phyloP scores from a whole-genome alignment of 2,113 vertebrate genomes.

The Chascanopsetta lugubris region DNA sequence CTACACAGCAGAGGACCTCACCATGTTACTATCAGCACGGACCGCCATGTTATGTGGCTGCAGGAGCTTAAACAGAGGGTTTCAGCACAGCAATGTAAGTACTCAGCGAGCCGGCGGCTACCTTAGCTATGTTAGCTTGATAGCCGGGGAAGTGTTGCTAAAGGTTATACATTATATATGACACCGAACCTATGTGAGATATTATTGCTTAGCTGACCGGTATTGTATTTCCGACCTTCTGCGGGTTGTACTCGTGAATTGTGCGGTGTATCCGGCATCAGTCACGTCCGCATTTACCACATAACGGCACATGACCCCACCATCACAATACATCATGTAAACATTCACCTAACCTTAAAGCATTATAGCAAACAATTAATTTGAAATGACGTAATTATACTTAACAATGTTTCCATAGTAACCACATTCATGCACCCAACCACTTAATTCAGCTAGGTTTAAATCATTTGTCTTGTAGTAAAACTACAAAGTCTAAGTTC shows the following conservation, averaged over 20 bases:
- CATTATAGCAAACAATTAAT: no score
- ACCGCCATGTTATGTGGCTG: conserved; percentile 59
- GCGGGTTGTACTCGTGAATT: neutral
- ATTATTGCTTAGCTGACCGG: neutral
- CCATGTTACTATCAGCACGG: conserved; percentile 74
- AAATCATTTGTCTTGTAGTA: no score
- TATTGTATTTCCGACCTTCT: neutral
- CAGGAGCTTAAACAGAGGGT: conserved; percentile 50
- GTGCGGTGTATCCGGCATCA: neutral
- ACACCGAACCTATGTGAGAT: neutral
- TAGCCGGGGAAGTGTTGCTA: neutral
- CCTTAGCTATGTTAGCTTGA: conserved; percentile 10
- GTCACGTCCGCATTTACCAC: conserved; percentile 24
- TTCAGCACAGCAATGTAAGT: conserved; percentile 68
- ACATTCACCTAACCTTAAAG: no score
- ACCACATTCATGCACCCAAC: no score
- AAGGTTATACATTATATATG: conserved; percentile 30
- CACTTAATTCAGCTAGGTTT: no score
- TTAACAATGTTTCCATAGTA: no score
- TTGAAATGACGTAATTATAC: no score
- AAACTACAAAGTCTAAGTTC: no score
- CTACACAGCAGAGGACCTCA: neutral
- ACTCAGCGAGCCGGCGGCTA: conserved; percentile 25
- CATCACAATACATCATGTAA: no score
- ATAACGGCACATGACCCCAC: neutral